Evolutionary conservation across 1,140 invertebrate genomes (phyloP).

Genomic region (Sogatella furcifera): DNA sequence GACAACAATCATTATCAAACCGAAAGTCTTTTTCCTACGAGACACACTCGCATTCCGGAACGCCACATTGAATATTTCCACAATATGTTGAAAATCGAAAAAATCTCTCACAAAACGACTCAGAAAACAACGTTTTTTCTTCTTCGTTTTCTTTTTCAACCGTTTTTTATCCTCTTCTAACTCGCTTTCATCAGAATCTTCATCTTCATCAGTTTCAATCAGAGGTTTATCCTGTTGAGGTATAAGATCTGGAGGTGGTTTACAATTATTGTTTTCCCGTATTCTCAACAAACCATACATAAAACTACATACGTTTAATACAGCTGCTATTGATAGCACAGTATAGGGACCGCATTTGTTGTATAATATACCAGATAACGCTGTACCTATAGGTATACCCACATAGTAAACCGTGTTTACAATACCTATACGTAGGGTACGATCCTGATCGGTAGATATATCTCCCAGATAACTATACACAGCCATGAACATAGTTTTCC

Average conservation of each 20-base stretch:
- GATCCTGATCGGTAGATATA: slow-evolving; percentile 64
- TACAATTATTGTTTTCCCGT: neutral
- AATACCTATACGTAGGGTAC: slow-evolving; percentile 72
- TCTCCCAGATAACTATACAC: slow-evolving; percentile 82
- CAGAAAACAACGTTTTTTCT: neutral
- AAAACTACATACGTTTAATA: slow-evolving; percentile 59
- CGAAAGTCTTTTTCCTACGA: slow-evolving; percentile 46
- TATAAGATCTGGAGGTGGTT: neutral
- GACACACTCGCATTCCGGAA: slow-evolving; percentile 37
- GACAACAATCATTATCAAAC: slow-evolving; percentile 67
- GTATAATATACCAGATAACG: slow-evolving; percentile 30
- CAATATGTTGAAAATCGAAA: slow-evolving; percentile 17
- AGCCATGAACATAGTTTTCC: slow-evolving; percentile 82
- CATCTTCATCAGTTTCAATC: too few relatives aligned
- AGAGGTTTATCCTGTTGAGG: neutral
- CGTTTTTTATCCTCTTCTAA: too few relatives aligned
- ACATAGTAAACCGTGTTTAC: slow-evolving; percentile 71
- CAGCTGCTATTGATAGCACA: slow-evolving; percentile 59
- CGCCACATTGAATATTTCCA: slow-evolving; percentile 11
- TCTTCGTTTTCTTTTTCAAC: neutral
- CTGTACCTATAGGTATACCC: slow-evolving; percentile 52
- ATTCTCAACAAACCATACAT: slow-evolving; percentile 42
- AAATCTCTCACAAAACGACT: slow-evolving; percentile 25
- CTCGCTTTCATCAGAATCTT: too few relatives aligned
- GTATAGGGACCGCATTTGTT: slow-evolving; percentile 68